Base-by-base conservation (phyloP, 2,113 vertebrate genomes). In the Pao palembangensis region DNA sequence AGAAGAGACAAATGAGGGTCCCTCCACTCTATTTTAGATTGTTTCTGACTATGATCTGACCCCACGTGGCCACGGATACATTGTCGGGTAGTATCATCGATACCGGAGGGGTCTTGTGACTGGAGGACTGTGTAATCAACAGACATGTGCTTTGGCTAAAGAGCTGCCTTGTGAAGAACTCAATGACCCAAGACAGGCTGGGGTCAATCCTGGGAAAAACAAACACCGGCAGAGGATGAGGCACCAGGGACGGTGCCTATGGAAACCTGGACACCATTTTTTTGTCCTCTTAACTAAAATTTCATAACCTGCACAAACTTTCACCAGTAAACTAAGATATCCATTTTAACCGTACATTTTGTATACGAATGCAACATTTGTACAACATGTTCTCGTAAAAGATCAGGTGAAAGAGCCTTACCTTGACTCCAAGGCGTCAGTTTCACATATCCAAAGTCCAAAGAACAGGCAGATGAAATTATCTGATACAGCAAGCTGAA, bases 201-300 rank as follows among this genome's bases (percentile, higher is more conserved):
- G 53, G 64, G 72, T 81, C 67, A 10, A 16, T 78, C 54, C 61
- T 88, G 86, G 86, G 88, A 87, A 89, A 87, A 76, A 70, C 85
- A 89, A 88, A 88, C 84, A 83, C 58, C 51, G 14, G 38, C n/a
- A 31, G 58, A 56, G 71, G 64, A 79, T n/a, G 15, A 50, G 50
- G 51, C 69, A 79, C 57, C 71, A 47, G 49, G 67, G 64, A 21
- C 7, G 70, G 51, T 83, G 48, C 68, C 82, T 79, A 81, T 77
- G 78, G 83, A 73, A 80, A 86, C 81, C 41, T 72, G 61, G 64
- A 84, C 58, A 54, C 21, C 47, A 13, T 3, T 15, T 7, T 43
- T 2, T 11, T 28, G 57, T n/a, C 53, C 13, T 55, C 34, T 55
- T 46, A 28, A 63, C 64, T 55, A 67, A 55, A 69, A 64, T 55